A percentile compares a stretch with the other conserved stretches of the same genome.
Evolutionary conservation across 2,888 invertebrate genomes (phyloP).

Genomic region (Globia sparganii): DNA sequence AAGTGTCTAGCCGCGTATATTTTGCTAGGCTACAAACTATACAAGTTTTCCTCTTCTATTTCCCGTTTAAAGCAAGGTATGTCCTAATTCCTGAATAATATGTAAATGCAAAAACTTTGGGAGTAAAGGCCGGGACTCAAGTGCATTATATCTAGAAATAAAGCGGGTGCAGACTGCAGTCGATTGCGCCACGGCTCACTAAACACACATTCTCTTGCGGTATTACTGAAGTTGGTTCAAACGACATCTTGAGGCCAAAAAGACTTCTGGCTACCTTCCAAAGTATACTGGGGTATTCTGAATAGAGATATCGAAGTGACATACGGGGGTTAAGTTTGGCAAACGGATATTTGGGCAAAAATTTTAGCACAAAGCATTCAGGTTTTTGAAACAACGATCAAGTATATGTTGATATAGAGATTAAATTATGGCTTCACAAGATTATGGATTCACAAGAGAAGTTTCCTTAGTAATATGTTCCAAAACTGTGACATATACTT

Average conservation of each 20-base stretch:
- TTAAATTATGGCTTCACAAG: neutral
- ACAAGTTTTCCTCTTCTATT: slow-evolving; percentile 32
- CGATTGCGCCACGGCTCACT: slow-evolving; percentile 69
- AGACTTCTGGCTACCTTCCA: slow-evolving; percentile 87
- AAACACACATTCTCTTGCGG: slow-evolving; percentile 73
- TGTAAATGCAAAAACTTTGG: slow-evolving; percentile 52
- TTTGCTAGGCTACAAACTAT: slow-evolving; percentile 12
- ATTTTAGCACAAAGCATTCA: neutral
- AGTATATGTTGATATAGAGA: neutral
- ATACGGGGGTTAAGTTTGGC: slow-evolving; percentile 66
- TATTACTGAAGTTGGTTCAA: slow-evolving; percentile 82
- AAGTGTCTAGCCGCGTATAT: slow-evolving; percentile 3
- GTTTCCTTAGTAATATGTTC: neutral
- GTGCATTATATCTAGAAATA: slow-evolving; percentile 46
- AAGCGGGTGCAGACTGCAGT: slow-evolving; percentile 46
- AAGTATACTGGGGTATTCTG: slow-evolving; percentile 82
- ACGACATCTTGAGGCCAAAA: slow-evolving; percentile 90
- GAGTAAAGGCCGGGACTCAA: slow-evolving; percentile 41
- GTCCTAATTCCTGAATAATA: slow-evolving; percentile 47
- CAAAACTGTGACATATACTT: neutral
- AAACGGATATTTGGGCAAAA: neutral
- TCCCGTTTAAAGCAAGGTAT: slow-evolving; percentile 42
- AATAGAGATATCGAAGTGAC: slow-evolving; percentile 72
- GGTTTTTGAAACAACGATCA: neutral
- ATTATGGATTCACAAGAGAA: too few relatives aligned